Evolutionary conservation across 2,888 invertebrate species (phyloP).

Genomic region (Suillia variegata): DNA sequence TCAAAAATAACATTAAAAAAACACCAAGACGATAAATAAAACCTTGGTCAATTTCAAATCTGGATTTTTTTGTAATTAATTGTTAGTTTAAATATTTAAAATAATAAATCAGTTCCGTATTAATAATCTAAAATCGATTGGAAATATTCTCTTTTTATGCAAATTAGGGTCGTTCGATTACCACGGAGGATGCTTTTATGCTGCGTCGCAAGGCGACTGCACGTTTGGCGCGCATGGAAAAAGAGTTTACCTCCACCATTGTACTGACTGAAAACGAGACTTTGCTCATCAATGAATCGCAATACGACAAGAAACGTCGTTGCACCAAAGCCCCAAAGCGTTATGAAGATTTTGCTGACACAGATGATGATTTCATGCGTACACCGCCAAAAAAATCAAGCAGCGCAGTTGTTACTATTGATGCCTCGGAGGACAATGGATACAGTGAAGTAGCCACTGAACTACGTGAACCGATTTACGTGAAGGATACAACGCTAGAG

Average conservation of each 20-base stretch:
- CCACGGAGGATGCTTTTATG: slow-evolving; percentile 58
- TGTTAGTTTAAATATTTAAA: no score
- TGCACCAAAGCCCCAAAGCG: slow-evolving; percentile 68
- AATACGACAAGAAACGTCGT: slow-evolving; percentile 63
- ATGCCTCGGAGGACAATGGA: slow-evolving; percentile 8
- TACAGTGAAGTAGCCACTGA: slow-evolving; percentile 24
- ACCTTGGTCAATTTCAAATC: no score
- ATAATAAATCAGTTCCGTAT: no score
- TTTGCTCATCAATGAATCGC: slow-evolving; percentile 66
- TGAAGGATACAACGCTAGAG: slow-evolving; percentile 42
- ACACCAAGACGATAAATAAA: no score
- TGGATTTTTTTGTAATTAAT: no score
- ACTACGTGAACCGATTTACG: slow-evolving; percentile 36
- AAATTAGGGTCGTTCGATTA: slow-evolving; percentile 52
- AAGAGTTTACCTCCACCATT: slow-evolving; percentile 75
- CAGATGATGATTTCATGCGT: slow-evolving; percentile 36
- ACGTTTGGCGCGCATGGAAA: slow-evolving; percentile 71
- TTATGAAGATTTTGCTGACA: slow-evolving; percentile 64
- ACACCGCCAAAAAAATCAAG: slow-evolving; percentile 24
- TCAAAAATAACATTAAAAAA: no score
- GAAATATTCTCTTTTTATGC: no score
- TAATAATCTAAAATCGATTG: no score
- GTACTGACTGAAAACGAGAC: slow-evolving; percentile 70
- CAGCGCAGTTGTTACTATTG: slow-evolving; percentile 8
- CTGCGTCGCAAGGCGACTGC: slow-evolving; percentile 58